phyloP scores from a whole-genome alignment of 2,888 invertebrate genomes.

The Cantharis rustica region DNA sequence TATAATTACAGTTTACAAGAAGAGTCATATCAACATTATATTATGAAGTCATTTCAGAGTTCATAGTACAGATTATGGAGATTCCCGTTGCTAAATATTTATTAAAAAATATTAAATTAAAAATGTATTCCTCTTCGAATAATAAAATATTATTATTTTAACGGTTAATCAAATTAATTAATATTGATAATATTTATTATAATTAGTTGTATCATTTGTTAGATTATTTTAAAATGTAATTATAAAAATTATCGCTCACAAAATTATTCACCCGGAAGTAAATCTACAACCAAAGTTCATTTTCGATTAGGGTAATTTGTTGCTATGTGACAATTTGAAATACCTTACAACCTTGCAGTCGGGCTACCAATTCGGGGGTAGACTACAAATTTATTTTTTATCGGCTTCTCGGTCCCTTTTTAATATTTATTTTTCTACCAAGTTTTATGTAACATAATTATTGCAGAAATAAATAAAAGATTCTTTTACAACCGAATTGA shows the following conservation, averaged over 20 bases:
- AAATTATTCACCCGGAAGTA: constrained; percentile 10
- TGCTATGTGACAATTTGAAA: neutral
- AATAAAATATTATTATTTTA: neutral
- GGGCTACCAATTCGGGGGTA: too few species aligned
- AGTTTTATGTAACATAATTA: too few species aligned
- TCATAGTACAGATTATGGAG: constrained; percentile 25
- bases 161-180: neutral
- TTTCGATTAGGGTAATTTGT: constrained; percentile 4
- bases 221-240: constrained; percentile 3
- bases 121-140: neutral
- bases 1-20: constrained; percentile 19
- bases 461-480: too few species aligned
- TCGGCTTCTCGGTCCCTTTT: too few species aligned
- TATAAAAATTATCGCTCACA: constrained; percentile 4
- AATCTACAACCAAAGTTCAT: constrained; percentile 3
- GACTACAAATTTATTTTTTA: too few species aligned
- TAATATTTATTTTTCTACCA: too few species aligned
- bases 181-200: neutral
- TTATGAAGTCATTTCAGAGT: constrained; percentile 20
- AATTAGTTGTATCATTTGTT: neutral
- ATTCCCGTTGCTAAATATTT: constrained; percentile 17
- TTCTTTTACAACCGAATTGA: too few species aligned
- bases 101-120: neutral
- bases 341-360: neutral
- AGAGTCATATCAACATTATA: constrained; percentile 12